Evolutionary conservation across 2,113 vertebrate species (phyloP), one percentile per base, ranked within the genome.

Genomic region (Chionis minor): DNA sequence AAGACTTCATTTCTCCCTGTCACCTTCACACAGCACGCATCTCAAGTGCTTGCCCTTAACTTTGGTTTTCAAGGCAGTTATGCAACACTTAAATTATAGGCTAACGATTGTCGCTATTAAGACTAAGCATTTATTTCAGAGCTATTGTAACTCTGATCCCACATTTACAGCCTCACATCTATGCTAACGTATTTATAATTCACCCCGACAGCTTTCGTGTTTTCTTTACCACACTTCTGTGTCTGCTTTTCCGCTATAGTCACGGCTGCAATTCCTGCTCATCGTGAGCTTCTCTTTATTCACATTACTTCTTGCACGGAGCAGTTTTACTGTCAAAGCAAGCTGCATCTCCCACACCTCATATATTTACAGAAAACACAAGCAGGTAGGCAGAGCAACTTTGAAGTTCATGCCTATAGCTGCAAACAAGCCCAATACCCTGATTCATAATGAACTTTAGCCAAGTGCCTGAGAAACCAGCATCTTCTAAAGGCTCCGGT

Each of bases 331-430:
- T 86, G 83, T 55, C 83, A 78, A 74, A 91, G 55, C 30, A 81
- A 70, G 22, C 19, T 73, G 63, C 59, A 86, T 38, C 63, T 70
- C 54, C 71, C 67, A 83, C 49, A 59, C 35, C 88, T 86, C 38
- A 35, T 32, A 1, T 74, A 81, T 89, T 94, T 84, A 90, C 61
- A 86, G 85, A 52, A 85, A 87, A 94, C 59, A 84, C 32, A 61
- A 78, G n/a, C 47, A 90, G 88, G 78, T 72, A 66, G 79, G 74
- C 56, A 97, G 61, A 92, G 49, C 28, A 69, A 59, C 82, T 95
- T 45, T 79, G 70, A 93, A 88, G 71, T 56, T 75, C 70, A 33
- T 16, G n/a, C 27, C 49, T 69, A 32, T 35, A 74, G 45, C 42
- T 80, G 33, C 52, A 65, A 75, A 81, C 51, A 81, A 8, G 3